Evolutionary conservation across 2,113 vertebrate genomes (phyloP).

Genomic region (Spilogale gracilis): DNA sequence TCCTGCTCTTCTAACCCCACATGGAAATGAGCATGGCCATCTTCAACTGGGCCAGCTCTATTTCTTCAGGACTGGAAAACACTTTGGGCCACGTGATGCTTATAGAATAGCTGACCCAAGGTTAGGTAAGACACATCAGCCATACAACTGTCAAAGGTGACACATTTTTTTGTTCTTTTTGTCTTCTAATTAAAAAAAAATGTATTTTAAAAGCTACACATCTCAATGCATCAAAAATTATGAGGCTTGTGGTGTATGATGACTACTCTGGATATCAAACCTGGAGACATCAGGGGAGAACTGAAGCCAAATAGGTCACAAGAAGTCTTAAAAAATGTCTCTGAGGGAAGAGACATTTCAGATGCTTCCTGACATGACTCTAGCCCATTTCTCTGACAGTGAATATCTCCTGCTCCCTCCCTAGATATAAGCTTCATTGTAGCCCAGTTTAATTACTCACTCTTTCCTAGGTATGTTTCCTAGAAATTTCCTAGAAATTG

Average conservation of each 20-base stretch:
- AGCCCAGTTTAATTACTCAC: not conserved
- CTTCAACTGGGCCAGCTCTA: not conserved
- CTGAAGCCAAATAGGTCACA: not conserved
- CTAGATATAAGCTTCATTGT: not conserved
- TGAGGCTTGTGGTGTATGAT: not conserved
- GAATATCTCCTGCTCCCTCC: not conserved
- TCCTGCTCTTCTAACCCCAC: not conserved
- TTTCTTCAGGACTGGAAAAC: not conserved
- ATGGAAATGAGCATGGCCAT: not conserved
- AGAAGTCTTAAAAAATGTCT: not conserved
- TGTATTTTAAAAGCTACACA: not conserved
- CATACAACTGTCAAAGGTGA: not conserved
- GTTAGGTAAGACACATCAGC: not conserved
- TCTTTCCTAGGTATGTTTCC: not conserved
- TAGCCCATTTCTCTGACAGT: not conserved
- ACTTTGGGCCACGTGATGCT: not conserved
- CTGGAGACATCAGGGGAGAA: not conserved
- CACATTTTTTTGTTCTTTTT: not conserved
- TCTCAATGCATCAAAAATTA: not conserved
- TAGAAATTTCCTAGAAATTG: constrained; percentile 48
- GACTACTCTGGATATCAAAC: not conserved
- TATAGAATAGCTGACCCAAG: not conserved
- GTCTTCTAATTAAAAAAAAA: constrained; percentile 49
- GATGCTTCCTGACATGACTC: not conserved
- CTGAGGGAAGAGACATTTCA: not conserved